Evolutionary conservation across 2,113 vertebrate genomes (phyloP), one percentile per base, ranked within the genome.

Genomic region (Catharus bicknelli): DNA sequence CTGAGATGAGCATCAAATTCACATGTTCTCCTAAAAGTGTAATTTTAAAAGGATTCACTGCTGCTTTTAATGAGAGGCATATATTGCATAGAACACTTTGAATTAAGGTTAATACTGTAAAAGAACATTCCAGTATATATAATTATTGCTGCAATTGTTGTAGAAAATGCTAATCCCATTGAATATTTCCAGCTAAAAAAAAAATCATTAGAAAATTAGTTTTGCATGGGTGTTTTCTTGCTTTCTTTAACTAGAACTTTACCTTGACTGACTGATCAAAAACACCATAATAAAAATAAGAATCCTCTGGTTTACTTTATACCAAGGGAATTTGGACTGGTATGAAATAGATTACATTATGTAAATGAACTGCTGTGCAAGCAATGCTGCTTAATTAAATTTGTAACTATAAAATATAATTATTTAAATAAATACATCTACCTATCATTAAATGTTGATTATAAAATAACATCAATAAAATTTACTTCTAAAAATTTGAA

Each of bases 321-420:
- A 79, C 22, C 54, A 76, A 57, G 90, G 75, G 95, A 94, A 85
- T 95, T 90, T 73, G 12, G 16, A 48, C 47, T 63, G 23, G 11
- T 82, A 72, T 85, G 69, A 93, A 96, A 93, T 62, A 90, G 42
- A 95, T 89, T 92, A 34, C 38, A 43, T 78, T 94, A 94, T 94
- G 88, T 32, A 96, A 95, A 85, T 89, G 13, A 91, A 66, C 27
- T 78, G 30, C 63, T 90, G 32, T 83, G 75, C 48, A 81, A 95
- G 92, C 85, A 93, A 94, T 87, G 43, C 42, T 72, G 30, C 29
- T 53, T 95, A 94, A 94, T 90, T 93, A 88, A 86, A 94, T 95
- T 84, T 89, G 42, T 77, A 95, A 77, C 51, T 88, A 51, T 58
- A 88, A 95, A 88, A 43, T 72, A 34, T 48, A 90, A 83, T 87